A percentile compares a stretch with the other conserved stretches of the same genome.
Evolutionary conservation across 2,797 vertebrate species (phyloP).

Genomic region (Sebastes kiyomatsui): DNA sequence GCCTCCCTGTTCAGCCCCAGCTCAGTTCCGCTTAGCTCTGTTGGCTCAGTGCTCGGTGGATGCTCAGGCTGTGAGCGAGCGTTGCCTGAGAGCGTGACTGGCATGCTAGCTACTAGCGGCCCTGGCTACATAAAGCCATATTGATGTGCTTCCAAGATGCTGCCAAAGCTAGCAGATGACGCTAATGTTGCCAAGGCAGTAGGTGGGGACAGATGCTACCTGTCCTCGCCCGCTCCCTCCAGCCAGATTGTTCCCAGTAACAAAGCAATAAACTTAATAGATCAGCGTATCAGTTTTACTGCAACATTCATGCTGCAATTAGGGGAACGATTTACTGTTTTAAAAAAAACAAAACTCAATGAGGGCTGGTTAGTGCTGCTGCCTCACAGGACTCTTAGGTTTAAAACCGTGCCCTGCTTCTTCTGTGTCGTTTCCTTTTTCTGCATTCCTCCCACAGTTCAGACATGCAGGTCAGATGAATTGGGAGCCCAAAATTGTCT

Average conservation of each 20-base stretch:
- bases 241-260: constrained; percentile 84
- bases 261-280: constrained; percentile 85
- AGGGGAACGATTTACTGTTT: constrained; percentile 60
- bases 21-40: constrained; percentile 75
- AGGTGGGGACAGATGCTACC: constrained; percentile 89
- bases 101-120: constrained; percentile 81
- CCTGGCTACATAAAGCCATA: constrained; percentile 85
- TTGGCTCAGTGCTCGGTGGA: constrained; percentile 76
- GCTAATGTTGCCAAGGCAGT: constrained; percentile 85
- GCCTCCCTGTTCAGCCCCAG: constrained; percentile 73
- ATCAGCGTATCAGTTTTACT: constrained; percentile 78
- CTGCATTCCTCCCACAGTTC: background rate
- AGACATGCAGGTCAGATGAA: constrained; percentile 14
- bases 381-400: background rate
- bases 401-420: background rate
- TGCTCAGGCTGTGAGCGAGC: constrained; percentile 73
- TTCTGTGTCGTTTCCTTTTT: constrained; percentile 5
- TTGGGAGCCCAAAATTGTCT: background rate
- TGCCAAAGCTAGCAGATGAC: constrained; percentile 87
- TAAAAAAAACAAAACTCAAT: constrained; percentile 16
- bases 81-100: constrained; percentile 82
- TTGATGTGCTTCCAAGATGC: constrained; percentile 85
- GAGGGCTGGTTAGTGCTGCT: background rate
- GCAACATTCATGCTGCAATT: constrained; percentile 74
- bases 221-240: constrained; percentile 80